Percentiles rank a stretch among this genome's conserved stretches.
Conservation (phyloP, 2,797 vertebrate genomes). For the Arnoldichthys spilopterus region DNA sequence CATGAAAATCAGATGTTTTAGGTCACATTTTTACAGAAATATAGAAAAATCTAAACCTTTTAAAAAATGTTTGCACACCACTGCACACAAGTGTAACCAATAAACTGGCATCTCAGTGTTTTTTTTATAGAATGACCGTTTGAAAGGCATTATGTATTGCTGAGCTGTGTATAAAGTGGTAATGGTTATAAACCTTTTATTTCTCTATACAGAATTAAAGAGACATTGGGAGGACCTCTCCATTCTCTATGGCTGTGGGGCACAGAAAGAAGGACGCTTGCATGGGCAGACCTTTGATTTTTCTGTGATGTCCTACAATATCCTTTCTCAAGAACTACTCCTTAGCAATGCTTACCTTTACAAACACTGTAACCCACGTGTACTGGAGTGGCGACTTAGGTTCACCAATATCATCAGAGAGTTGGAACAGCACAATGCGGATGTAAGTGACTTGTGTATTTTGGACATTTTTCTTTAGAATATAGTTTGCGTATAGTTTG, state of each 20-base stretch:
- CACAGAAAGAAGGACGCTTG: conserved; percentile 53
- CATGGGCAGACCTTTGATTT: conserved; percentile 83
- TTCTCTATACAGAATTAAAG: conserved; percentile 69
- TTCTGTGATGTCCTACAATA: conserved; percentile 96
- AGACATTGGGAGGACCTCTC: conserved; percentile 87
- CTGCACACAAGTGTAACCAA: no score
- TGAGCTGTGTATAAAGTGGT: not conserved
- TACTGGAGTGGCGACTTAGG: conserved; percentile 85
- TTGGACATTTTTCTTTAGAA: not conserved
- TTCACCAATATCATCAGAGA: conserved; percentile 90
- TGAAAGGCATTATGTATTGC: no score
- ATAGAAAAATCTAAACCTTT: no score
- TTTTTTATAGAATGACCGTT: no score
- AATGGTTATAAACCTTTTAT: not conserved
- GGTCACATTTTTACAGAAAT: no score
- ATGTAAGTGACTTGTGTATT: conserved; percentile 80
- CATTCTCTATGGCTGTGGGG: conserved; percentile 59
- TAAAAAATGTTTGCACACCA: no score
- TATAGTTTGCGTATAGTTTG: not conserved
- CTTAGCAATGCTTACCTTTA: conserved; percentile 91
- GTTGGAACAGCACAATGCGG: conserved; percentile 84
- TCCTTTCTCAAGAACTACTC: conserved; percentile 93
- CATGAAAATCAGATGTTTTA: no score
- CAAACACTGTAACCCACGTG: conserved; percentile 80
- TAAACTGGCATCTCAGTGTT: no score